phyloP scores from a whole-genome alignment of 2,888 invertebrate species.

The Rhorus exstirpatorius region DNA sequence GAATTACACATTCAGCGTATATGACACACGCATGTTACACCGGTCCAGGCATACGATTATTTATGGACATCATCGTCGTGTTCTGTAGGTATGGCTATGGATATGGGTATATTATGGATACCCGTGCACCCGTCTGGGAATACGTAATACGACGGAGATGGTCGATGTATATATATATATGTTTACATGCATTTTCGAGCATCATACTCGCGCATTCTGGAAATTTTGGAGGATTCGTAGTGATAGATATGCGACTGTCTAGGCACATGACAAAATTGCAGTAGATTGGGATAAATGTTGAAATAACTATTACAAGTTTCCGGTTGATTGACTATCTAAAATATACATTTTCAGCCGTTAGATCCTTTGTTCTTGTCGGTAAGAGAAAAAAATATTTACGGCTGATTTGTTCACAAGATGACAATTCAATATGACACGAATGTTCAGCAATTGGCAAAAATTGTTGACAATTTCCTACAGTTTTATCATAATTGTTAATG shows the following conservation, averaged over 20 bases:
- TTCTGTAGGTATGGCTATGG: conserved; percentile 7
- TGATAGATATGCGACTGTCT: conserved; percentile 15
- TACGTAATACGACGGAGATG: conserved; percentile 6
- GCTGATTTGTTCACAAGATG: neutral
- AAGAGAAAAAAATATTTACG: neutral
- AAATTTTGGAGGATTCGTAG: conserved; percentile 23
- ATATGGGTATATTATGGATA: neutral
- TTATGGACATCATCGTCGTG: conserved; percentile 32
- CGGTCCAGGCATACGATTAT: conserved; percentile 44
- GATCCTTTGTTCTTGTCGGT: neutral
- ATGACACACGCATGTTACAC: conserved; percentile 53
- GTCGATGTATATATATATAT: neutral
- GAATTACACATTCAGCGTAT: conserved; percentile 45
- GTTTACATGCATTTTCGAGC: neutral
- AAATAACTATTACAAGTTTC: neutral
- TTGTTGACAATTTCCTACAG: neutral
- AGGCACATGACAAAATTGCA: neutral
- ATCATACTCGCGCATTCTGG: conserved; percentile 19
- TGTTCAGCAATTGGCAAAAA: neutral
- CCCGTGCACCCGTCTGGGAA: conserved; percentile 15
- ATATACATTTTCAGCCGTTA: neutral
- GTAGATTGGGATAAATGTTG: neutral
- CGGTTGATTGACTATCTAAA: neutral
- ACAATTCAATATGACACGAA: neutral
- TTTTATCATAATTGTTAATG: neutral